phyloP scores from a whole-genome alignment of 1,140 invertebrate species.

The Meloidogyne floridensis region DNA sequence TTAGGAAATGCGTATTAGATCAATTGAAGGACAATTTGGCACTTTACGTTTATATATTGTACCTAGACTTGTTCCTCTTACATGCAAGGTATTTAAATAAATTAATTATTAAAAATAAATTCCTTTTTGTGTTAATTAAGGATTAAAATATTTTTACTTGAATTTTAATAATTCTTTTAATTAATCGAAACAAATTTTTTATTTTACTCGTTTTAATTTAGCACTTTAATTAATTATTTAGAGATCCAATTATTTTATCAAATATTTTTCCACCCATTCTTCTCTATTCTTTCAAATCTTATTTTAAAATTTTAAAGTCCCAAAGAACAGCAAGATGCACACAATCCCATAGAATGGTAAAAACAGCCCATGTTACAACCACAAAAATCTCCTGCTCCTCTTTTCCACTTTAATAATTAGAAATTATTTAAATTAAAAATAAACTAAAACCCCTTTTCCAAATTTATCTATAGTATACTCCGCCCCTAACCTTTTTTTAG shows the following conservation, averaged over 20 bases:
- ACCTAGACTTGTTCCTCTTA: constrained; percentile 78
- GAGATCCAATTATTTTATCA: background rate
- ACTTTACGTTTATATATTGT: constrained; percentile 79
- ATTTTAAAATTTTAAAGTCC: constrained; percentile 43
- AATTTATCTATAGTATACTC: too few species aligned
- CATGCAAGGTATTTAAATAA: constrained; percentile 70
- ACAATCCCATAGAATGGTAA: constrained; percentile 53
- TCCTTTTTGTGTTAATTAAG: too few species aligned
- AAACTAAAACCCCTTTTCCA: too few species aligned
- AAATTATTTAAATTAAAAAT: too few species aligned
- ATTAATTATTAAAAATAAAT: background rate
- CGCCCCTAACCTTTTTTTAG: too few species aligned
- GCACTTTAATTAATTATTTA: background rate
- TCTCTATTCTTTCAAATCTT: background rate
- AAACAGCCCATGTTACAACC: constrained; percentile 63
- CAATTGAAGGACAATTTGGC: constrained; percentile 80
- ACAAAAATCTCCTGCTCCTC: constrained; percentile 54
- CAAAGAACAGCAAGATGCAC: constrained; percentile 57
- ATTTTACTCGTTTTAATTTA: background rate
- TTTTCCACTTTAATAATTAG: constrained; percentile 38
- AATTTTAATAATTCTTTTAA: background rate
- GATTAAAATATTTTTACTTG: too few species aligned
- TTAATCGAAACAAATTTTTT: background rate
- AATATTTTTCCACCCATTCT: background rate
- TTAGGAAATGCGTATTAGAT: constrained; percentile 76